Percentiles rank a stretch among this genome's conserved stretches.
Conservation (phyloP, 2,113 vertebrate genomes). For the Oophaga pumilio region DNA sequence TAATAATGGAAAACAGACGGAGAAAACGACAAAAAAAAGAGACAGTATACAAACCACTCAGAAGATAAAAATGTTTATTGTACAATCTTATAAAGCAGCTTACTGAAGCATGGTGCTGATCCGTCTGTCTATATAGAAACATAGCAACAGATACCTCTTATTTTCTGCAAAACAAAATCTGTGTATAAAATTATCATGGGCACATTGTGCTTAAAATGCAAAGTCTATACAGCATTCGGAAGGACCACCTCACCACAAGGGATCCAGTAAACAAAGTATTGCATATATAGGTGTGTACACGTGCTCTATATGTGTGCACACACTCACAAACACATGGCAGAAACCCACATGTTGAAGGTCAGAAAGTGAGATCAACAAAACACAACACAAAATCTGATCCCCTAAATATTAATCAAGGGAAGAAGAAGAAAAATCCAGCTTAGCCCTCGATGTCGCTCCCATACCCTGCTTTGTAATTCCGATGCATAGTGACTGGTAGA, state of each 20-base stretch:
- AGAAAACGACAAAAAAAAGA: not conserved
- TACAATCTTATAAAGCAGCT: conserved; percentile 92
- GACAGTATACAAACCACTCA: conserved; percentile 7
- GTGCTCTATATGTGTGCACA: conserved; percentile 25
- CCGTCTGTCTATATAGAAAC: conserved; percentile 84
- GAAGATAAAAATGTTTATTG: conserved; percentile 85
- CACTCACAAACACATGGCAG: conserved; percentile 73
- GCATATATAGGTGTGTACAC: conserved; percentile 80
- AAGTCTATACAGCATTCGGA: conserved; percentile 86
- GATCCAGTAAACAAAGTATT: conserved; percentile 95
- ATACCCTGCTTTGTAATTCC: not conserved
- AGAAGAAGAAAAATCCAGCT: not conserved
- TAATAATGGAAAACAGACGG: not conserved
- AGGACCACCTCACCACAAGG: conserved; percentile 74
- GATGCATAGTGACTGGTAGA: not conserved
- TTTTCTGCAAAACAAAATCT: conserved; percentile 76
- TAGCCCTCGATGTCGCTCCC: not conserved
- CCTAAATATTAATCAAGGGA: conserved; percentile 20
- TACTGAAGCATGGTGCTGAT: conserved; percentile 86
- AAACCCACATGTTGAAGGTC: conserved; percentile 70
- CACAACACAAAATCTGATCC: conserved; percentile 42
- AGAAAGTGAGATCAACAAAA: conserved; percentile 43
- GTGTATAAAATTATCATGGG: conserved; percentile 91
- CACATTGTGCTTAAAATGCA: conserved; percentile 96
- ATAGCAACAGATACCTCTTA: conserved; percentile 69